phyloP scores from a whole-genome alignment of 2,888 invertebrate species.

The Xestia ashworthii region DNA sequence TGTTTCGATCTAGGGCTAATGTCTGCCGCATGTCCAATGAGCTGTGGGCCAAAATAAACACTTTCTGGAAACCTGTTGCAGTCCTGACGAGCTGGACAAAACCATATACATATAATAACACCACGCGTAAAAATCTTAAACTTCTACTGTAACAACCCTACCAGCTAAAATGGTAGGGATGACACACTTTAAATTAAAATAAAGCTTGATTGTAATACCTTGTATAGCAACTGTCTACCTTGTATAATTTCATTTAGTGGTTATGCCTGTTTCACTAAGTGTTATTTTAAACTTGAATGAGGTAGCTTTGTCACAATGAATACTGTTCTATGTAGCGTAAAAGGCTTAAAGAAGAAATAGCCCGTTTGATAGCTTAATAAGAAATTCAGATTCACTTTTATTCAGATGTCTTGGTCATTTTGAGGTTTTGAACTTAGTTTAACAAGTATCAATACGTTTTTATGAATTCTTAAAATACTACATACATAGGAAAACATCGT shows the following conservation, averaged over 20 bases:
- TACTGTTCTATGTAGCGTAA: slow-evolving; percentile 19
- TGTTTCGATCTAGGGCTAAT: no score
- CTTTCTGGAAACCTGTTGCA: no score
- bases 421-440: not conserved
- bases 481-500: not conserved
- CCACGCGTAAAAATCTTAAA: slow-evolving; percentile 27
- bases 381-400: slow-evolving; percentile 9
- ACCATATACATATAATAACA: not conserved
- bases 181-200: slow-evolving; percentile 61
- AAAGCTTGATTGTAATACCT: slow-evolving; percentile 22
- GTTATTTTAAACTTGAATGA: slow-evolving; percentile 44
- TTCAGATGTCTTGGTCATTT: not conserved
- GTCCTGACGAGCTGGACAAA: no score
- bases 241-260: slow-evolving; percentile 52
- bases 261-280: slow-evolving; percentile 42
- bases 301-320: slow-evolving; percentile 39
- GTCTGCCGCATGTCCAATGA: no score
- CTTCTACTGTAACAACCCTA: slow-evolving; percentile 45
- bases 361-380: not conserved
- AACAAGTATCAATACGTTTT: not conserved
- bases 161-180: slow-evolving; percentile 27
- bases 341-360: not conserved
- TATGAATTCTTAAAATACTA: not conserved
- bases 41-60: no score
- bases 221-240: slow-evolving; percentile 36